phyloP scores from a whole-genome alignment of 2,888 invertebrate genomes.

The Lydus trimaculatus region DNA sequence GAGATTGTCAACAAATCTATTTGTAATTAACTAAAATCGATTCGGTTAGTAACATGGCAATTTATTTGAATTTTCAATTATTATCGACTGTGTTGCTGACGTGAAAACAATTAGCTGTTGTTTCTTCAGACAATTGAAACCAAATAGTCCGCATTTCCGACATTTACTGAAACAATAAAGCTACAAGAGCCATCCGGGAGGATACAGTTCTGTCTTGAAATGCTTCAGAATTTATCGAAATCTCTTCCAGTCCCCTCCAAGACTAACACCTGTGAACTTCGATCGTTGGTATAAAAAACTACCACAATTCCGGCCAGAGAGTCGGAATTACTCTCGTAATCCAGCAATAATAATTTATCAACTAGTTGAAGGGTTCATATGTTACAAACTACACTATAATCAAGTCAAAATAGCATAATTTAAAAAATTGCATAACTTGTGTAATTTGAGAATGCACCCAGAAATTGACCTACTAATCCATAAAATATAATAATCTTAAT shows the following conservation, averaged over 20 bases:
- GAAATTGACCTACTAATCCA: slow-evolving; percentile 24
- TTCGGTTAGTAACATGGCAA: neutral
- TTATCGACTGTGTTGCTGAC: neutral
- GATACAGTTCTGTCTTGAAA: neutral
- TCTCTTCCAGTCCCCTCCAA: neutral
- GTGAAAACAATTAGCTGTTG: too few relatives aligned
- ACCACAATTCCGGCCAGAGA: neutral
- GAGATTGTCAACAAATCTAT: neutral
- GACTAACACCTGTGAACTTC: neutral
- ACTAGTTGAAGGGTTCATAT: neutral
- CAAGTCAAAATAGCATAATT: neutral
- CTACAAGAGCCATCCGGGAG: neutral
- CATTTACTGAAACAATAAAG: too few relatives aligned
- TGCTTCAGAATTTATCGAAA: neutral
- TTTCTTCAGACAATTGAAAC: neutral
- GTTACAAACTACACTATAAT: neutral
- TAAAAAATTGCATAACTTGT: neutral
- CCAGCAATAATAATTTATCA: neutral
- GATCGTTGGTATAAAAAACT: neutral
- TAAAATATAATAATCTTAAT: slow-evolving; percentile 23
- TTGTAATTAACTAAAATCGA: neutral
- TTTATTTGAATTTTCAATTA: neutral
- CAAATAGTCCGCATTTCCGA: too few relatives aligned
- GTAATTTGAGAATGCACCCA: slow-evolving; percentile 1
- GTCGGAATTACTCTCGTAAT: neutral